These are phyloP conservation scores for Drosophila buzzatii DNA, from an alignment of 2,888 invertebrate genomes.

Conservation along the genomic window DNA sequence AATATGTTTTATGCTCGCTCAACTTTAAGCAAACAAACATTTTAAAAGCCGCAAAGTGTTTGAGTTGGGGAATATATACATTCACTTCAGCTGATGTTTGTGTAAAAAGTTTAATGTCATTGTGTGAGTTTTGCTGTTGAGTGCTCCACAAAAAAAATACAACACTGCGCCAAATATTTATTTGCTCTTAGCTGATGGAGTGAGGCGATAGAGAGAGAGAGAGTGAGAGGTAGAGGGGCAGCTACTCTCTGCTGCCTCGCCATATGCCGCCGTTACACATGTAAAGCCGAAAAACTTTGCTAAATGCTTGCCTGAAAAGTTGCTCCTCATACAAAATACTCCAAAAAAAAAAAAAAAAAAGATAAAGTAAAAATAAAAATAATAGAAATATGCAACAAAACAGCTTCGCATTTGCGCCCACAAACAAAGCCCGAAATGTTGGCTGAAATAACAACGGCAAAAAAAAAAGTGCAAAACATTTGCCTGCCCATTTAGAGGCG, in stretches of 20 bases:
- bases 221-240: neutral
- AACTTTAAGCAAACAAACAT: conserved; percentile 63
- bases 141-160: conserved; percentile 28
- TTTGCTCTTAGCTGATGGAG: conserved; percentile 35
- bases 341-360: conserved; percentile 30
- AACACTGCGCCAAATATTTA: conserved; percentile 50
- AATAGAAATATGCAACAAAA: conserved; percentile 47
- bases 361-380: conserved; percentile 6
- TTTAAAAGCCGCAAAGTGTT: conserved; percentile 57
- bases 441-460: conserved; percentile 47
- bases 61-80: conserved; percentile 19
- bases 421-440: conserved; percentile 44
- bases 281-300: conserved; percentile 57
- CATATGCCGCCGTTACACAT: conserved; percentile 51
- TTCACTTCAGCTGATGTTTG: conserved; percentile 13
- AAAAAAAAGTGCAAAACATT: conserved; percentile 76
- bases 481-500: conserved; percentile 55
- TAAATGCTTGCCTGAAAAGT: conserved; percentile 67
- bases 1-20: conserved; percentile 21
- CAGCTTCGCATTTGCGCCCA: conserved; percentile 58
- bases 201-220: neutral
- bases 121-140: conserved; percentile 53
- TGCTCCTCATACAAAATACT: conserved; percentile 43
- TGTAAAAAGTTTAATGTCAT: conserved; percentile 56
- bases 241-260: conserved; percentile 7